These are phyloP conservation scores for Hydraecia micacea DNA, from an alignment of 2,888 invertebrate genomes.

Conservation along the genomic window DNA sequence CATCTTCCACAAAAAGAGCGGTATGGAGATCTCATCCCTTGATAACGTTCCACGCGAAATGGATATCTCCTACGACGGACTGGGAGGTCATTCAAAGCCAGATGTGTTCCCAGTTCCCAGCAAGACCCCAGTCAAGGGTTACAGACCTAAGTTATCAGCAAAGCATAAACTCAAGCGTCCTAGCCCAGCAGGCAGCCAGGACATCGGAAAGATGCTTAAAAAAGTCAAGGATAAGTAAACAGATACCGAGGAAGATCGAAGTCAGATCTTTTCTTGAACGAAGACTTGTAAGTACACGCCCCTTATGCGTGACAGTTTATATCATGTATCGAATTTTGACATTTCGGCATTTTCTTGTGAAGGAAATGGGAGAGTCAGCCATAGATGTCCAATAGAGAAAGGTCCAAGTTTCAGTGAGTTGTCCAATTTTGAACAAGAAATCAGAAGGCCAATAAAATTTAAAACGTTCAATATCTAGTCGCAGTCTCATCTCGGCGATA, in stretches of 20 bases:
- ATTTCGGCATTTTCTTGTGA: constrained; percentile 28
- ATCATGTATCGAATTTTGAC: constrained; percentile 43
- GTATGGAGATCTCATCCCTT: constrained; percentile 67
- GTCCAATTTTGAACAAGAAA: not conserved
- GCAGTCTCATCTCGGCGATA: too few relatives aligned
- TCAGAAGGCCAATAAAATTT: too few relatives aligned
- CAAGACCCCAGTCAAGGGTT: constrained; percentile 66
- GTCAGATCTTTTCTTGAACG: constrained; percentile 11
- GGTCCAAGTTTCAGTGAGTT: not conserved
- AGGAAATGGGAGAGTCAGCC: constrained; percentile 31
- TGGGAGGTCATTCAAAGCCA: constrained; percentile 90
- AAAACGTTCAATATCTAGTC: too few relatives aligned
- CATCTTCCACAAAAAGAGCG: constrained; percentile 79
- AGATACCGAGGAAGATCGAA: not conserved
- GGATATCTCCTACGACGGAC: constrained; percentile 87
- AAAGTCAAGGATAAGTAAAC: constrained; percentile 61
- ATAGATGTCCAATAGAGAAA: constrained; percentile 11
- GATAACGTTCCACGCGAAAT: constrained; percentile 54
- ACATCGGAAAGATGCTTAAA: constrained; percentile 77
- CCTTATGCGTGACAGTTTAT: constrained; percentile 35
- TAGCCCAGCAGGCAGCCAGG: constrained; percentile 71
- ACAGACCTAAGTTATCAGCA: constrained; percentile 76
- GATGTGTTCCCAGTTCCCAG: constrained; percentile 85
- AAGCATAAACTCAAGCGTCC: constrained; percentile 81
- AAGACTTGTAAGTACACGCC: constrained; percentile 54